Conservation (phyloP, 2,797 vertebrate species). For the Sebastes alutus region DNA sequence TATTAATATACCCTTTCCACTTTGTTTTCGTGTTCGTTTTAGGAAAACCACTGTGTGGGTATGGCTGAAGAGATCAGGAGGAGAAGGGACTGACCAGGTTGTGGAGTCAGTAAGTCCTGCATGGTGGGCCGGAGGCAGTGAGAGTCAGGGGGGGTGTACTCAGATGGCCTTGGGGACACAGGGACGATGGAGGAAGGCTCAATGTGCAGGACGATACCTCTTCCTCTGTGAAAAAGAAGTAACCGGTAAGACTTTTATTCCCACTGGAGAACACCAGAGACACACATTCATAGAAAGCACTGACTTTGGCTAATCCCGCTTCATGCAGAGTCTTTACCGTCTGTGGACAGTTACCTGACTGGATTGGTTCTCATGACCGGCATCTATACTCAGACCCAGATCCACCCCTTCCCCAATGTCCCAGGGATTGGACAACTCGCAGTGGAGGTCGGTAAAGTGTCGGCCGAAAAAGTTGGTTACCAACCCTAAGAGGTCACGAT, state of each 20-base stretch:
- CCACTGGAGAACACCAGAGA: background rate
- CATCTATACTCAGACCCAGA: conserved; percentile 50
- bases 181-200: conserved; percentile 57
- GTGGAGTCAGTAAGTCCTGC: conserved; percentile 9
- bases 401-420: conserved; percentile 34
- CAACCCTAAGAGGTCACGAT: fast-evolving
- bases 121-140: conserved; percentile 2
- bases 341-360: conserved; percentile 70
- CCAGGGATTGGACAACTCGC: conserved; percentile 58
- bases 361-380: conserved; percentile 80
- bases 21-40: background rate
- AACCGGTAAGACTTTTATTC: conserved; percentile 56
- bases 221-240: conserved; percentile 78
- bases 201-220: conserved; percentile 54
- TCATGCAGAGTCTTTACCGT: conserved; percentile 72
- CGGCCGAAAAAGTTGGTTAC: background rate
- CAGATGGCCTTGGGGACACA: conserved; percentile 69
- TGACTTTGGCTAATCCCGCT: background rate
- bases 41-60: conserved; percentile 71
- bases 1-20: background rate
- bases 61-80: conserved; percentile 61
- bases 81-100: background rate
- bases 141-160: conserved; percentile 50
- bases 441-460: conserved; percentile 75
- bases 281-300: too few relatives aligned